Evolutionary conservation across 2,888 invertebrate genomes (phyloP).

Genomic region (Sclerodermus sp.): DNA sequence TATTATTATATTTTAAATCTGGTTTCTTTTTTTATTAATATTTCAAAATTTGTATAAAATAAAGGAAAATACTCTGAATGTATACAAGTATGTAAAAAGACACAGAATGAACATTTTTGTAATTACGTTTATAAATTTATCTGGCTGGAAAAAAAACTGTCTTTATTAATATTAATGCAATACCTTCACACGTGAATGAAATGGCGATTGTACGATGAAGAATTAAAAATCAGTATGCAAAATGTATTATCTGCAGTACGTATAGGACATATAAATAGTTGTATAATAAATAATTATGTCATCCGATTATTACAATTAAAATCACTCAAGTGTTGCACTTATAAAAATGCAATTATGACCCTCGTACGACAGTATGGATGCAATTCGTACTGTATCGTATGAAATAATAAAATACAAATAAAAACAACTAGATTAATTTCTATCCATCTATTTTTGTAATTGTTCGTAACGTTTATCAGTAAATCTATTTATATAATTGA

Average conservation of each 20-base stretch:
- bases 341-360: too few relatives aligned
- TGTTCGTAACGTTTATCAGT: too few relatives aligned
- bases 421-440: too few relatives aligned
- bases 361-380: too few relatives aligned
- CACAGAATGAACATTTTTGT: conserved; percentile 1
- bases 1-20: conserved; percentile 54
- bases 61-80: background rate
- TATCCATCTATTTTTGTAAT: too few relatives aligned
- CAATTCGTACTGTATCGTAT: background rate
- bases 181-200: background rate
- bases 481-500: too few relatives aligned
- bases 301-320: background rate
- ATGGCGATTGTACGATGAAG: background rate
- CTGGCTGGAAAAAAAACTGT: background rate
- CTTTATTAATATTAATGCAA: background rate
- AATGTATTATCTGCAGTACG: background rate
- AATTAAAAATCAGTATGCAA: background rate
- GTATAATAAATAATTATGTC: background rate
- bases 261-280: background rate
- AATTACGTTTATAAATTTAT: background rate
- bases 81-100: background rate
- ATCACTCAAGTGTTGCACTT: too few relatives aligned
- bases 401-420: background rate
- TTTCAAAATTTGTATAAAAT: conserved; percentile 12
- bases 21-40: conserved; percentile 23